Evolutionary conservation across 2,113 vertebrate genomes (phyloP).

Genomic region (Limnothrissa miodon): DNA sequence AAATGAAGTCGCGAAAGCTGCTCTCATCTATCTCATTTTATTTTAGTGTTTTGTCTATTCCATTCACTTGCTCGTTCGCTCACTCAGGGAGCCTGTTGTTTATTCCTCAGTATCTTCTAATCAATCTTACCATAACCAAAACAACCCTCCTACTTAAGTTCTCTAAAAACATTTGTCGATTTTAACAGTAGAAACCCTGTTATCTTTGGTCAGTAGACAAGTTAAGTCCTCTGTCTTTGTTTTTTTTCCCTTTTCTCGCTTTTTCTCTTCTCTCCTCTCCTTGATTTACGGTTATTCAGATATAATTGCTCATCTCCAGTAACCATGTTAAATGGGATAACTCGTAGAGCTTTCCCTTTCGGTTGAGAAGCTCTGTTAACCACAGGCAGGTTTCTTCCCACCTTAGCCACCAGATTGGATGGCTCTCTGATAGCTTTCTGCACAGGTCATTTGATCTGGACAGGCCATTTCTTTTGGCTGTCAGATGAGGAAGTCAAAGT

Average conservation of each 20-base stretch:
- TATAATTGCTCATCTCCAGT: not conserved
- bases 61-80: not conserved
- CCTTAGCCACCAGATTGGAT: not conserved
- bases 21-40: not conserved
- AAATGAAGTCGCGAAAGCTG: not conserved
- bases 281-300: not conserved
- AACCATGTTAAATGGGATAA: not conserved
- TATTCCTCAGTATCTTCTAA: not conserved
- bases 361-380: not conserved
- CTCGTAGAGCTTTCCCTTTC: not conserved
- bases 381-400: not conserved
- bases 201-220: constrained; percentile 13
- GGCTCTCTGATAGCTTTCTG: not conserved
- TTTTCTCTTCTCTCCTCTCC: not conserved
- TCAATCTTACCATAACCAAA: too few species aligned
- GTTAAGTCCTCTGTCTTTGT: not conserved
- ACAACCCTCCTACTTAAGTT: too few species aligned
- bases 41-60: not conserved
- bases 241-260: not conserved
- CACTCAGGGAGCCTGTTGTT: not conserved
- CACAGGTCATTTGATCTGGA: not conserved
- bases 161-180: not conserved
- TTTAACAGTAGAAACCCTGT: constrained; percentile 1
- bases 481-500: constrained; percentile 2
- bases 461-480: not conserved